These are phyloP conservation scores for Camponotus floridanus DNA, from an alignment of 1,140 invertebrate species.

Conservation along the genomic window DNA sequence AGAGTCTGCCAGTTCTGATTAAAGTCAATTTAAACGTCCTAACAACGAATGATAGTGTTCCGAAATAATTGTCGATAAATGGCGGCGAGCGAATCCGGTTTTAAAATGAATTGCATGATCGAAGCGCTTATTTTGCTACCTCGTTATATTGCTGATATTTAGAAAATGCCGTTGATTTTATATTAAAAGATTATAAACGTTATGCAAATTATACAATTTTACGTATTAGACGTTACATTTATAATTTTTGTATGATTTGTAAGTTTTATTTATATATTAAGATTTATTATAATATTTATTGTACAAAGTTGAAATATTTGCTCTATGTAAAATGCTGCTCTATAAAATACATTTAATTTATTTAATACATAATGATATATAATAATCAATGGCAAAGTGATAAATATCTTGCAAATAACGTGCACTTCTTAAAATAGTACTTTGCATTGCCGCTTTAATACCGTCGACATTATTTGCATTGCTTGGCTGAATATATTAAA, in stretches of 20 bases:
- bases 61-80: conserved; percentile 22
- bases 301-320: not conserved
- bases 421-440: not conserved
- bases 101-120: not conserved
- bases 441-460: not conserved
- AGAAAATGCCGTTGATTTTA: not conserved
- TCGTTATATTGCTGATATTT: not conserved
- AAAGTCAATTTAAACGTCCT: conserved; percentile 44
- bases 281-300: not conserved
- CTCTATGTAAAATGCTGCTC: not conserved
- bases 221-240: not conserved
- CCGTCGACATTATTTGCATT: not conserved
- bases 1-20: conserved; percentile 47
- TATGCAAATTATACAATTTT: not conserved
- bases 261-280: not conserved
- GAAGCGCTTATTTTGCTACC: conserved; percentile 3
- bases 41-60: not conserved
- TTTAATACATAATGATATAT: not conserved
- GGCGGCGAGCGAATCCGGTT: not conserved
- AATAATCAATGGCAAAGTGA: not conserved
- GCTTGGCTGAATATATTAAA: conserved; percentile 21
- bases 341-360: not conserved
- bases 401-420: not conserved
- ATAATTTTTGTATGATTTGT: not conserved
- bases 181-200: not conserved